A percentile compares a stretch with the other conserved stretches of the same genome.
Evolutionary conservation across 1,140 invertebrate genomes (phyloP).

Genomic region (Adelges cooleyi): DNA sequence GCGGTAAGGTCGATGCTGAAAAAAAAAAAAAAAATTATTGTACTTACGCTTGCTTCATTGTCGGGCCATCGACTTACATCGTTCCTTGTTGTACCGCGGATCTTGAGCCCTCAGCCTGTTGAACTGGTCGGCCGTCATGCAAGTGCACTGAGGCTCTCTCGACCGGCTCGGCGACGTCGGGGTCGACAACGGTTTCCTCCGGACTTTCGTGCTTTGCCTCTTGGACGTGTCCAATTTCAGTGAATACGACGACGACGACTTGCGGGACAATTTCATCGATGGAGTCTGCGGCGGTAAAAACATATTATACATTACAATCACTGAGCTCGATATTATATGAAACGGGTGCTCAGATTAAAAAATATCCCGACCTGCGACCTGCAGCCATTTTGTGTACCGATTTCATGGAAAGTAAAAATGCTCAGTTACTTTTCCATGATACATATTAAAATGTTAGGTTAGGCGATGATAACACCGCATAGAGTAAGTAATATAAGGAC

Average conservation of each 20-base stretch:
- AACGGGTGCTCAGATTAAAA: no score
- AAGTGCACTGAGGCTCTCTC: slow-evolving; percentile 83
- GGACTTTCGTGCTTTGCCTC: slow-evolving; percentile 66
- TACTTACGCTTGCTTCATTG: background rate
- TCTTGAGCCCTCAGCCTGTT: slow-evolving; percentile 69
- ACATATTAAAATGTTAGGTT: no score
- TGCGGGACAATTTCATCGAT: slow-evolving; percentile 92
- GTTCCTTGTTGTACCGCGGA: slow-evolving; percentile 54
- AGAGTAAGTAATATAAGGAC: no score
- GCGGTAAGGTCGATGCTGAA: slow-evolving; percentile 17
- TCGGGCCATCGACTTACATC: slow-evolving; percentile 38
- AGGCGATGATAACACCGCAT: no score
- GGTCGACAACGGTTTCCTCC: slow-evolving; percentile 80
- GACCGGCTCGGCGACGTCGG: slow-evolving; percentile 83
- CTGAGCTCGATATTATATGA: no score
- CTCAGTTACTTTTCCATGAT: no score
- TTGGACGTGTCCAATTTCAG: slow-evolving; percentile 74
- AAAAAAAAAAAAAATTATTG: background rate
- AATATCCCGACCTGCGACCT: no score
- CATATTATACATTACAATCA: background rate
- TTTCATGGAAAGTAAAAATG: no score
- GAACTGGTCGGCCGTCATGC: slow-evolving; percentile 88
- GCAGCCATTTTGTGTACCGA: no score
- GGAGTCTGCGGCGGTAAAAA: slow-evolving; percentile 93
- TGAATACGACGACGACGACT: slow-evolving; percentile 91